A percentile compares a stretch with the other conserved stretches of the same genome.
These are phyloP conservation scores for Aporrectodea caliginosa DNA, from an alignment of 1,140 invertebrate genomes.

Conservation along the genomic window DNA sequence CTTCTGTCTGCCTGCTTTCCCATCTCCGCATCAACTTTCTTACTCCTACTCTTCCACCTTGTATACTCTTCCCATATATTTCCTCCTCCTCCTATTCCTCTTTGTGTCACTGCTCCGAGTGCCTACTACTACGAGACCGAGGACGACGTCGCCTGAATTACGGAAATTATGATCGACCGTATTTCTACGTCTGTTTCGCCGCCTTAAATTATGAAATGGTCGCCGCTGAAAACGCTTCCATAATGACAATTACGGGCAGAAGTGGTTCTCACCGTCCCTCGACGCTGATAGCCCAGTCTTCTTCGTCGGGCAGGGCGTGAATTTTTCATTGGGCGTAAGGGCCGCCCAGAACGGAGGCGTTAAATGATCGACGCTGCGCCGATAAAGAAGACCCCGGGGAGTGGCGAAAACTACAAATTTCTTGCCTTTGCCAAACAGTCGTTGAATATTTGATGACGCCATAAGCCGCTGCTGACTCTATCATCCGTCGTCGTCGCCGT, in stretches of 20 bases:
- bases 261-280: background rate
- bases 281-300: background rate
- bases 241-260: background rate
- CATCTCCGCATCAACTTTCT: no score
- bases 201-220: background rate
- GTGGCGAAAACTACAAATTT: background rate
- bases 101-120: background rate
- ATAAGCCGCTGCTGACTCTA: background rate
- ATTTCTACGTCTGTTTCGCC: background rate
- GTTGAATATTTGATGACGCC: background rate
- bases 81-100: background rate
- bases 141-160: background rate
- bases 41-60: no score
- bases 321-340: background rate
- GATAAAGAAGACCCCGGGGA: background rate
- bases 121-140: background rate
- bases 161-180: background rate
- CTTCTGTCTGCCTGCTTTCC: no score
- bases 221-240: background rate
- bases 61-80: no score
- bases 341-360: background rate
- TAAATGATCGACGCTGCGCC: background rate
- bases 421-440: background rate
- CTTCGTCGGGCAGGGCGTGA: background rate
- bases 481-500: background rate